phyloP scores from a whole-genome alignment of 2,797 vertebrate genomes.

The Chaetophractus vellerosus region DNA sequence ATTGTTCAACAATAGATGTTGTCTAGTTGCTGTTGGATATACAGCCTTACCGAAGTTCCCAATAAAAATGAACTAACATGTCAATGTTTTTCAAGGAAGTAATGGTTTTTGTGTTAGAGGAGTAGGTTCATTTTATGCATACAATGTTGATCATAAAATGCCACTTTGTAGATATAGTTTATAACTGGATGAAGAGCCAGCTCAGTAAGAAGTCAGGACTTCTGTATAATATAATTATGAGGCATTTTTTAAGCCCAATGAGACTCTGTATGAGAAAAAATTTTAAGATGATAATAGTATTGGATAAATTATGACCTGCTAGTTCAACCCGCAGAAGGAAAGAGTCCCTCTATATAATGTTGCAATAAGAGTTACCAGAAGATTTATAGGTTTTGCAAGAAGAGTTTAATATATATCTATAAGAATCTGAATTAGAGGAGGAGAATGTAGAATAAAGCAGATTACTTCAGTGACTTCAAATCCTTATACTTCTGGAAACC shows the following conservation, averaged over 20 bases:
- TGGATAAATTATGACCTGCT: conserved; percentile 82
- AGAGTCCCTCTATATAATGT: conserved; percentile 74
- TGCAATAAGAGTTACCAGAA: conserved; percentile 76
- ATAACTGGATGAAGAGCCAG: conserved; percentile 72
- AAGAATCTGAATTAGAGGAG: conserved; percentile 68
- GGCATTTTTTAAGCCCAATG: conserved; percentile 73
- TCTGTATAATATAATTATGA: conserved; percentile 78
- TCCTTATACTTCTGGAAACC: conserved; percentile 66
- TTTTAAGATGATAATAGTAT: conserved; percentile 80
- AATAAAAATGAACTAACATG: conserved; percentile 36
- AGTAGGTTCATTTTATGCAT: conserved; percentile 28
- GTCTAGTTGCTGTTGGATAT: not conserved
- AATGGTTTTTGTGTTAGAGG: conserved; percentile 10
- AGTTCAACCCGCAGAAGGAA: conserved; percentile 79
- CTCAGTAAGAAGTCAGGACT: conserved; percentile 73
- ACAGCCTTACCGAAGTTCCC: conserved; percentile 24
- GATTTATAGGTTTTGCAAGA: conserved; percentile 84
- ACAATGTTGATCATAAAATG: conserved; percentile 65
- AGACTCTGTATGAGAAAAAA: conserved; percentile 76
- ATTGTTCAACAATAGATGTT: not conserved
- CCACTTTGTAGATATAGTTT: conserved; percentile 58
- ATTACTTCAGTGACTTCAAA: conserved; percentile 81
- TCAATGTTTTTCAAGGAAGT: conserved; percentile 49
- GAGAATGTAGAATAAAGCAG: conserved; percentile 83
- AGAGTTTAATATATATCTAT: conserved; percentile 84